A percentile compares a stretch with the other conserved stretches of the same genome.
phyloP scores from a whole-genome alignment of 2,888 invertebrate genomes.

The Poecilus cupreus region DNA sequence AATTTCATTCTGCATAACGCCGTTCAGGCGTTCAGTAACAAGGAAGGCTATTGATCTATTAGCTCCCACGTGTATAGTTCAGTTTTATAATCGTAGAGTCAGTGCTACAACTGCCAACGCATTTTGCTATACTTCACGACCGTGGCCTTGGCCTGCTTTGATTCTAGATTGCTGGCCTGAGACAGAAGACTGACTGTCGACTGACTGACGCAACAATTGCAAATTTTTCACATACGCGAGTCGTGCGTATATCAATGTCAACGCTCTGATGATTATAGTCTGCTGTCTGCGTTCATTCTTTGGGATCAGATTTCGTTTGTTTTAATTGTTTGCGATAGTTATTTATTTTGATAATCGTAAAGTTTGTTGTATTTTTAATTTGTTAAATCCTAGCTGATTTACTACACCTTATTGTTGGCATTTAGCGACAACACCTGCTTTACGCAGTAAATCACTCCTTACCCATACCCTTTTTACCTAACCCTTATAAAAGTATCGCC shows the following conservation, averaged over 20 bases:
- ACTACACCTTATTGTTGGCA: too few relatives aligned
- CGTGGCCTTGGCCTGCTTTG: constrained; percentile 41
- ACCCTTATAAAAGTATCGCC: too few relatives aligned
- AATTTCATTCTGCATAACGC: background rate
- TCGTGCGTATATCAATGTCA: background rate
- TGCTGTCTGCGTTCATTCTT: background rate
- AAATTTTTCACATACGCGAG: background rate
- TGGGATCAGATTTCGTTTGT: background rate
- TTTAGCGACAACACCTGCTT: too few relatives aligned
- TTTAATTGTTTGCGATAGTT: background rate
- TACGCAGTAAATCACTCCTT: too few relatives aligned
- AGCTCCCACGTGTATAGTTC: background rate
- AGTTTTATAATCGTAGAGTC: background rate
- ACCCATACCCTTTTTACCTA: too few relatives aligned
- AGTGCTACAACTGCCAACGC: constrained; percentile 1
- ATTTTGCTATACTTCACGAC: background rate
- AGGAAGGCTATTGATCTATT: constrained; percentile 21
- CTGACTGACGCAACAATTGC: constrained; percentile 10
- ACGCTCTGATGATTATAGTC: background rate
- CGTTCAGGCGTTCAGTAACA: background rate
- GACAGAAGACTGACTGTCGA: constrained; percentile 15
- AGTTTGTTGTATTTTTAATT: too few relatives aligned
- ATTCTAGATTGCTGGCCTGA: background rate
- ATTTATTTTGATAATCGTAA: background rate
- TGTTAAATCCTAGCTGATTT: too few relatives aligned